These are phyloP conservation scores for Drosophila nebulosa DNA, from an alignment of 1,140 invertebrate species.

Conservation along the genomic window DNA sequence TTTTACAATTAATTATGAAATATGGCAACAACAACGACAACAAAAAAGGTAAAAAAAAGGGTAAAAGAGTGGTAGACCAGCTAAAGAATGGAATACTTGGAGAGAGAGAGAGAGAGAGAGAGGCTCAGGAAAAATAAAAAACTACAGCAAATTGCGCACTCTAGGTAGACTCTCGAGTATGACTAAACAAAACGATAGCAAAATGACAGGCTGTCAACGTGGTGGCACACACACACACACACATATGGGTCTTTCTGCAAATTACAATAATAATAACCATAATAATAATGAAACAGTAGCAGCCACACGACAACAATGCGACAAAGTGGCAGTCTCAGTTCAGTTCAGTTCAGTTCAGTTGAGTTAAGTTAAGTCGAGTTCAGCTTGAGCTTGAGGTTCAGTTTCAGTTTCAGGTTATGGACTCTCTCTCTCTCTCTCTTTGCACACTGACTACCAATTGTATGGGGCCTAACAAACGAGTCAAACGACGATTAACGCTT, in stretches of 20 bases:
- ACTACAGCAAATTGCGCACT: conserved; percentile 31
- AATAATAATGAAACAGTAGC: conserved; percentile 72
- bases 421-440: not conserved
- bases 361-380: not conserved
- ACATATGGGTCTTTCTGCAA: conserved; percentile 33
- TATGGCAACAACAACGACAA: conserved; percentile 35
- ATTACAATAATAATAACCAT: conserved; percentile 74
- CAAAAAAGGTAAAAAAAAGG: conserved; percentile 2
- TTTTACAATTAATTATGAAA: conserved; percentile 77
- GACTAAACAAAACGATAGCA: conserved; percentile 74
- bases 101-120: not conserved
- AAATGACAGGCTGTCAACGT: conserved; percentile 75
- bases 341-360: conserved; percentile 16
- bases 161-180: conserved; percentile 42
- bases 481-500: conserved; percentile 77
- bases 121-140: not conserved
- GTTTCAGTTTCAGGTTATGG: not conserved
- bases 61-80: not conserved
- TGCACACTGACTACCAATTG: conserved; percentile 2
- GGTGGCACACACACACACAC: conserved; percentile 4
- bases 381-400: not conserved
- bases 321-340: conserved; percentile 62
- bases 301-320: conserved; percentile 65
- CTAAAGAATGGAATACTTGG: conserved; percentile 14
- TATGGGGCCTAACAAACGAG: conserved; percentile 51